Conservation (phyloP, 2,888 invertebrate genomes). For the Cheilosia grossa region DNA sequence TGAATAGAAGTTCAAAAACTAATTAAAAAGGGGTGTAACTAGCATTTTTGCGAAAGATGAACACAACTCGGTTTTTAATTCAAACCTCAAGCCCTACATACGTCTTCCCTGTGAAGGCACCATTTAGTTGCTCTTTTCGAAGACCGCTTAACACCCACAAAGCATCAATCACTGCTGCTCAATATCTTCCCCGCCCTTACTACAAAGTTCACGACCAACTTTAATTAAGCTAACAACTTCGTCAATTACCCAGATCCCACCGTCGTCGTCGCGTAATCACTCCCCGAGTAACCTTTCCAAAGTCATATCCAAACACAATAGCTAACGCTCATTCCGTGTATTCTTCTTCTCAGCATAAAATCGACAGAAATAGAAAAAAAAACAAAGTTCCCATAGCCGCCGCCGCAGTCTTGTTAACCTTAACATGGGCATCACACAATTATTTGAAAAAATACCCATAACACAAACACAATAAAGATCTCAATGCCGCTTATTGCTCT, state of each 20-base stretch:
- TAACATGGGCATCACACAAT: conserved; percentile 71
- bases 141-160: too few relatives aligned
- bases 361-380: not conserved
- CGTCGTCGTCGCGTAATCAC: conserved; percentile 44
- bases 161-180: not conserved
- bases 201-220: conserved; percentile 57
- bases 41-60: too few relatives aligned
- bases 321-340: conserved; percentile 21
- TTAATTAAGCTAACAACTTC: conserved; percentile 65
- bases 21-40: too few relatives aligned
- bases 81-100: too few relatives aligned
- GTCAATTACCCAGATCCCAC: conserved; percentile 69
- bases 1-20: too few relatives aligned
- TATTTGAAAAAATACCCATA: conserved; percentile 64
- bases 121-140: too few relatives aligned
- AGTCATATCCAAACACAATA: conserved; percentile 66
- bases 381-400: conserved; percentile 52
- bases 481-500: conserved; percentile 68
- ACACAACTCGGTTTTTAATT: too few relatives aligned
- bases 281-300: conserved; percentile 63
- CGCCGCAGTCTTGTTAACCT: conserved; percentile 57
- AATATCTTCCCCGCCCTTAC: conserved; percentile 53
- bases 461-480: conserved; percentile 68
- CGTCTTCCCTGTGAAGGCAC: too few relatives aligned
- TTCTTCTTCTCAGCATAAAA: conserved; percentile 34